Evolutionary conservation across 2,888 invertebrate species (phyloP).

Genomic region (Parochlus steinenii): DNA sequence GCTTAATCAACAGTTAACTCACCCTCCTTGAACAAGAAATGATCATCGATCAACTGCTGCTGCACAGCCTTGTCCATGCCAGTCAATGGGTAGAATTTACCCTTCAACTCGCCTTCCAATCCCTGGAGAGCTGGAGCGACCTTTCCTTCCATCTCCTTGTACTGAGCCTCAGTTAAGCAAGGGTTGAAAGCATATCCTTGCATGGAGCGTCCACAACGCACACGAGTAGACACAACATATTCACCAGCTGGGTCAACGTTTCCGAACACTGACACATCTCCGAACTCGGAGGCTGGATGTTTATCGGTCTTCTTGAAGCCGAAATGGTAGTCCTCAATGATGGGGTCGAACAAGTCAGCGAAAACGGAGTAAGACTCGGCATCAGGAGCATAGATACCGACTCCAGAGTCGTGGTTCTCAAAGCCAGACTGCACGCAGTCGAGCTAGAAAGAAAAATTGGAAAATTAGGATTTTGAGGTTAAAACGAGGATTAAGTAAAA

Average conservation of each 20-base stretch:
- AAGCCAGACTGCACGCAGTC: constrained; percentile 42
- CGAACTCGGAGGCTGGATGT: constrained; percentile 89
- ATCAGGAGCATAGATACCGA: constrained; percentile 95
- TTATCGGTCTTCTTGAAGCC: constrained; percentile 90
- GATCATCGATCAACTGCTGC: constrained; percentile 93
- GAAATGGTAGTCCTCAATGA: constrained; percentile 94
- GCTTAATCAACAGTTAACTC: too few species aligned
- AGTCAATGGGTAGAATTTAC: constrained; percentile 86
- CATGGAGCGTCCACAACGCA: constrained; percentile 88
- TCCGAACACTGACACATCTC: constrained; percentile 75
- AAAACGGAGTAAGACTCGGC: constrained; percentile 89
- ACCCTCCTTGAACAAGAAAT: constrained; percentile 97
- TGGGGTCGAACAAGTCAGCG: constrained; percentile 86
- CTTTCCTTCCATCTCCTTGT: constrained; percentile 93
- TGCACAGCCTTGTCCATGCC: constrained; percentile 94
- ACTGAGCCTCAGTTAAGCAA: constrained; percentile 88
- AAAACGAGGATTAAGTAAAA: constrained; percentile 4
- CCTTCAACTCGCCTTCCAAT: constrained; percentile 78
- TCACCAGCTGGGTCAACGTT: constrained; percentile 85
- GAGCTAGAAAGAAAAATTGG: constrained; percentile 7
- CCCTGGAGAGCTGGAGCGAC: constrained; percentile 67
- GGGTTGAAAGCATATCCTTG: constrained; percentile 97
- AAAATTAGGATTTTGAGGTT: neutral
- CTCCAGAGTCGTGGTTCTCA: constrained; percentile 91
- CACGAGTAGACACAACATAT: constrained; percentile 88